Evolutionary conservation across 1,140 invertebrate species (phyloP), one percentile per base, ranked within the genome.

Genomic region (Charaxes varanes): DNA sequence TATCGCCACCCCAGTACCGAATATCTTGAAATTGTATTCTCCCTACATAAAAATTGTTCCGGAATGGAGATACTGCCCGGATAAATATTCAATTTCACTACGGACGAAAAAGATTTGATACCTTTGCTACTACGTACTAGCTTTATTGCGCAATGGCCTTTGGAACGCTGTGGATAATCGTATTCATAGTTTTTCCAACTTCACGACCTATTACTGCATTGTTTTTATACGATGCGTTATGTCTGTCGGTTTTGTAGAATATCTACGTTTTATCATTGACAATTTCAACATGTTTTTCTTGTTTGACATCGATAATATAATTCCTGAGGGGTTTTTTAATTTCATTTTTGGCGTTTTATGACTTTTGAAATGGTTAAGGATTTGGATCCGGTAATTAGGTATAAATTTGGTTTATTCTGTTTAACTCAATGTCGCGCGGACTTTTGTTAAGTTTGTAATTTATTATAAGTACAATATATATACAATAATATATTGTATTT

Each of bases 61-160:
- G 61, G 66, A 77, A 83, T 83, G 76, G 78, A 82, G 78, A 82
- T 80, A 83, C 68, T 83, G 76, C 65, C 72, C 76, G 73, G 79
- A 83, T 83, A 83, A 83, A 81, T 83, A 81, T 83, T 83, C 79
- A 83, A 83, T 83, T 83, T 79, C 70, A 74, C 59, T 76, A 71
- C 66, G 76, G 74, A 77, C 76, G 79, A 76, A 71, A 71, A 73
- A 80, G 79, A 80, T 83, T 83, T 80, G 70, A 80, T 80, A 83
- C 76, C 76, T 77, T 76, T 67, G 70, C 59, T 78, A 74, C 62
- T 31, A 30, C 27, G 53, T 74, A 70, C 64, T 68, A 64, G 70
- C 66, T 72, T 83, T 83, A 83, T 83, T 79, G 73, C 71, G 77
- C 72, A 73, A 79, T 74, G 65, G 72, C 65, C 63, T 73, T 79